Percentiles rank a stretch among this genome's conserved stretches.
These are phyloP conservation scores for Caerostris darwini DNA, from an alignment of 1,140 invertebrate species.

Conservation along the genomic window DNA sequence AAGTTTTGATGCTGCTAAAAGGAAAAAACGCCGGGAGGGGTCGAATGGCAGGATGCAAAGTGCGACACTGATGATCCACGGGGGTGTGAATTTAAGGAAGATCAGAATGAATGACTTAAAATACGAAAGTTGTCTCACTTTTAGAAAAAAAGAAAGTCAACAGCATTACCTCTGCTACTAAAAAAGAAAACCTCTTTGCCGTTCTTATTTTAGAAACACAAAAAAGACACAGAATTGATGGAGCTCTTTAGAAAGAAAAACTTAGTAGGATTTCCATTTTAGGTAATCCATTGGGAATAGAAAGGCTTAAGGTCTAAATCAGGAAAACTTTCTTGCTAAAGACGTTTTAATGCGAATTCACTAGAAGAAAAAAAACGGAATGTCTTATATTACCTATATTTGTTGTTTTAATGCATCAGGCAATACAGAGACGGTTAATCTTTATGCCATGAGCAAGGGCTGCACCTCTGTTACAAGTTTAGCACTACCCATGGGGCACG, in stretches of 20 bases:
- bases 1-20: neutral
- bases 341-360: neutral
- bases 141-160: neutral
- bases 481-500: too few species aligned
- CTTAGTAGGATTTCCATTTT: neutral
- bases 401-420: too few species aligned
- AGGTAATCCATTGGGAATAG: neutral
- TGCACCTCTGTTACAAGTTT: too few species aligned
- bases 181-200: neutral
- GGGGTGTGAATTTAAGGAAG: constrained; percentile 5
- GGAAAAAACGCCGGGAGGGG: neutral
- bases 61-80: neutral
- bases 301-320: neutral
- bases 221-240: constrained; percentile 25
- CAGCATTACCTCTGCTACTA: neutral
- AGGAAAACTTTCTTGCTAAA: neutral
- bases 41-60: neutral
- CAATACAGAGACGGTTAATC: too few species aligned
- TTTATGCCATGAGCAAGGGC: too few species aligned
- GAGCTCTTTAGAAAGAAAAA: neutral
- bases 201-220: neutral
- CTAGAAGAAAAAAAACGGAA: neutral
- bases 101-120: constrained; percentile 3
- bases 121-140: neutral
- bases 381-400: too few species aligned